Evolutionary conservation across 2,888 invertebrate genomes (phyloP).

Genomic region (Apomyelois bistriatella): DNA sequence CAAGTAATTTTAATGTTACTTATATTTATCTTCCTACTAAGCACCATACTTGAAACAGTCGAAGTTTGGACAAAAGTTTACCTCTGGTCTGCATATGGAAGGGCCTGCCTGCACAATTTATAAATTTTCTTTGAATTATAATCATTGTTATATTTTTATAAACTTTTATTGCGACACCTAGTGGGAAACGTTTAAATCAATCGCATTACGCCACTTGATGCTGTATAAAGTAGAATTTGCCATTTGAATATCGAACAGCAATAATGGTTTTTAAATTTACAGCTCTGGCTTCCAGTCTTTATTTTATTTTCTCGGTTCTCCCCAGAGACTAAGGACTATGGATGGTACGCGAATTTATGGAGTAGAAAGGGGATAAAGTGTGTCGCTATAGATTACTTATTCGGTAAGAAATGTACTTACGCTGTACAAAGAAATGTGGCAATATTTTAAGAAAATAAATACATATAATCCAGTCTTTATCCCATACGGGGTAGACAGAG

Average conservation of each 20-base stretch:
- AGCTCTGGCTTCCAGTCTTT: not conserved
- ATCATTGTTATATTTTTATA: no score
- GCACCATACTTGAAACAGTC: no score
- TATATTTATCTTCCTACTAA: no score
- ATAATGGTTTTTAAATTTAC: slow-evolving; percentile 4
- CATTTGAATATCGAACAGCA: not conserved
- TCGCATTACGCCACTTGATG: slow-evolving; percentile 1
- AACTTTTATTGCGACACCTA: no score
- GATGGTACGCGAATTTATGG: slow-evolving; percentile 9
- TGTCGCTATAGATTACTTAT: slow-evolving; percentile 12
- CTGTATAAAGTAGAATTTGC: not conserved
- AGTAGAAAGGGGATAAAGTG: slow-evolving; percentile 7
- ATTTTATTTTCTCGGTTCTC: slow-evolving; percentile 3
- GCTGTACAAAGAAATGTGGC: not conserved
- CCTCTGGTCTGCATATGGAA: no score
- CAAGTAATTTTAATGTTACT: no score
- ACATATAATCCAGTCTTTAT: no score
- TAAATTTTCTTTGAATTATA: no score
- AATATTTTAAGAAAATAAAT: slow-evolving; percentile 1
- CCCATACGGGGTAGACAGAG: no score
- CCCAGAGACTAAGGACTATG: not conserved
- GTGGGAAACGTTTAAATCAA: no score
- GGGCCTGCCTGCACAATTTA: no score
- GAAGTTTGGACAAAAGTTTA: no score
- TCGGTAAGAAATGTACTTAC: slow-evolving; percentile 2